Conservation (phyloP, 1,140 invertebrate species). For the Lepidurus arcticus region DNA sequence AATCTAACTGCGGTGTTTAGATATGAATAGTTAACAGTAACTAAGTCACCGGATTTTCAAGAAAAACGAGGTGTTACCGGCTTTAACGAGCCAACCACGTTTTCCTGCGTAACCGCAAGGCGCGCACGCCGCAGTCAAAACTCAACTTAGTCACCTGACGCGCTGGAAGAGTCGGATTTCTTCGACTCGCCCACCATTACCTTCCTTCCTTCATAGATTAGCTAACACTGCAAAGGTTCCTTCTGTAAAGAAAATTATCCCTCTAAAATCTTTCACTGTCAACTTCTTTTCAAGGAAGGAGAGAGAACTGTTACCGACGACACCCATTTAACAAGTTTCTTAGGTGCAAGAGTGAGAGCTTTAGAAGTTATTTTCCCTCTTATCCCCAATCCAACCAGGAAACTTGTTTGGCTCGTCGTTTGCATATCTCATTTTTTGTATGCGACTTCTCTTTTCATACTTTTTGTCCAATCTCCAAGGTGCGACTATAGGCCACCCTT, state of each 20-base stretch:
- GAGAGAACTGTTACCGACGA: not conserved
- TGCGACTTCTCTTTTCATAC: slow-evolving; percentile 12
- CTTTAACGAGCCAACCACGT: not conserved
- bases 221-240: no score
- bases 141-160: not conserved
- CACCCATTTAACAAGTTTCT: not conserved
- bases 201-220: not conserved
- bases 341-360: slow-evolving; percentile 4
- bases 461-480: slow-evolving; percentile 9
- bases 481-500: slow-evolving; percentile 2
- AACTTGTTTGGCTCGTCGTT: slow-evolving; percentile 18
- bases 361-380: not conserved
- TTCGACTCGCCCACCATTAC: not conserved
- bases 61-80: not conserved
- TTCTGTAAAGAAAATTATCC: no score
- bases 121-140: not conserved
- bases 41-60: no score
- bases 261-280: no score
- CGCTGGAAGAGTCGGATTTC: not conserved
- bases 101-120: slow-evolving; percentile 20
- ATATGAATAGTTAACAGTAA: no score
- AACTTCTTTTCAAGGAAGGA: not conserved
- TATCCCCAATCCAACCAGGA: not conserved
- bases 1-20: no score
- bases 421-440: slow-evolving; percentile 15